phyloP scores from a whole-genome alignment of 2,113 vertebrate species.

The Thamnophis sirtalis region DNA sequence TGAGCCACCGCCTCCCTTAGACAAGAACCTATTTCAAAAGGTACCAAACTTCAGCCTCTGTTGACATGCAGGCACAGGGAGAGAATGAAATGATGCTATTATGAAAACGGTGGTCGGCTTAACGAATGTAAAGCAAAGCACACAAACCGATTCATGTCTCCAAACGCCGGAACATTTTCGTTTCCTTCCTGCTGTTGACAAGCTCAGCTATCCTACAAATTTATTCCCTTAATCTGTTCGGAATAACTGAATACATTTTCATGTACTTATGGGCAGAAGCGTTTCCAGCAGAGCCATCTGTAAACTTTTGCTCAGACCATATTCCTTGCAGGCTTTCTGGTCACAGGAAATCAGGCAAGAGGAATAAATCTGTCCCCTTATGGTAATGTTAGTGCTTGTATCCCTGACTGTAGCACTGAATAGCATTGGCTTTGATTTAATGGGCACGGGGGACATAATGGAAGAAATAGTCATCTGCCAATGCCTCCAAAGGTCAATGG shows the following conservation, averaged over 20 bases:
- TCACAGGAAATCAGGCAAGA: neutral
- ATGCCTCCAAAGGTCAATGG: neutral
- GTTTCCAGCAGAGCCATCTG: neutral
- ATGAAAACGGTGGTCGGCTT: neutral
- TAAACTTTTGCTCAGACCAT: neutral
- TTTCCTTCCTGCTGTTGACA: neutral
- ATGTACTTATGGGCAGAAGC: rapidly evolving
- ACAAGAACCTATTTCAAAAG: neutral
- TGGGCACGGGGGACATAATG: neutral
- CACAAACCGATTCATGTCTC: neutral
- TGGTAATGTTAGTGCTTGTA: neutral
- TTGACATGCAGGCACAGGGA: neutral
- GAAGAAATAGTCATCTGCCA: neutral
- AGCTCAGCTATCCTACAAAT: neutral
- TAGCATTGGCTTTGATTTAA: neutral
- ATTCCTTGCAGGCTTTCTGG: neutral
- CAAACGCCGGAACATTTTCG: neutral
- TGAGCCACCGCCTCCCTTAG: neutral
- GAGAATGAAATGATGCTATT: neutral
- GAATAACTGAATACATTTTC: neutral
- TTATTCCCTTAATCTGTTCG: neutral
- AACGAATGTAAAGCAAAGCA: neutral
- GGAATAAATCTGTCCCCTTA: neutral
- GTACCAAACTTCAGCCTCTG: neutral
- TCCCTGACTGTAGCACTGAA: neutral